Evolutionary conservation across 2,113 vertebrate species (phyloP), one percentile per base, ranked within the genome.

Genomic region (Rostratula benghalensis): DNA sequence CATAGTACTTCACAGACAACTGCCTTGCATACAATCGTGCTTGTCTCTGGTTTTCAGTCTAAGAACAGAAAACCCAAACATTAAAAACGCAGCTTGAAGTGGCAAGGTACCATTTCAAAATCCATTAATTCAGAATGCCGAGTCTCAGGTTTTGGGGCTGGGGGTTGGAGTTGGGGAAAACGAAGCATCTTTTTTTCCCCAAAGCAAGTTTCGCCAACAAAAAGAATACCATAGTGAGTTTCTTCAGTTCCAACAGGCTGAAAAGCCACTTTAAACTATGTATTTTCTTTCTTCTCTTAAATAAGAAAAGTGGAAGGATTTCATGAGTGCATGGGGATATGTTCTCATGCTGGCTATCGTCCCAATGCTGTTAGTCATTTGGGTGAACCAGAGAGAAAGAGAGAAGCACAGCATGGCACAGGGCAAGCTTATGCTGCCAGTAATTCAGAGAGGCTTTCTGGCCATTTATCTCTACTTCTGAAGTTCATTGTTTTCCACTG

Each of bases 401-500:
- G 96, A 83, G 88, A 90, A 93, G 93, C 94, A 96, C 96, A 94
- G 94, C 95, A 79, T 94, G 94, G 92, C 94, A 97, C 95, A 79
- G 80, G 95, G 93, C 57, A 87, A 84, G 90, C 80, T 81, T 69
- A 53, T 17, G 68, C 89, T 87, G 95, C 83, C 94, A 97, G 95
- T 76, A 92, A 96, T 90, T 96, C 94, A 89, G 83, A 95, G 24
- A 35, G 89, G 50, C 77, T 94, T 94, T 96, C 86, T 96, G 56
- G 64, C 73, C 83, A 84, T 95, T 94, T 96, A 78, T 90, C 83
- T 89, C 86, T 31, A 57, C 88, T 94, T 97, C 95, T 97, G 57
- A 97, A 96, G 95, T 93, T 94, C 95, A 96, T 97, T 97, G 95
- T 97, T 93, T 96, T 81, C 87, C 86, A 90, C 51, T 96, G 92